Conservation (phyloP, 1,140 invertebrate genomes). For the Dysdera silvatica region DNA sequence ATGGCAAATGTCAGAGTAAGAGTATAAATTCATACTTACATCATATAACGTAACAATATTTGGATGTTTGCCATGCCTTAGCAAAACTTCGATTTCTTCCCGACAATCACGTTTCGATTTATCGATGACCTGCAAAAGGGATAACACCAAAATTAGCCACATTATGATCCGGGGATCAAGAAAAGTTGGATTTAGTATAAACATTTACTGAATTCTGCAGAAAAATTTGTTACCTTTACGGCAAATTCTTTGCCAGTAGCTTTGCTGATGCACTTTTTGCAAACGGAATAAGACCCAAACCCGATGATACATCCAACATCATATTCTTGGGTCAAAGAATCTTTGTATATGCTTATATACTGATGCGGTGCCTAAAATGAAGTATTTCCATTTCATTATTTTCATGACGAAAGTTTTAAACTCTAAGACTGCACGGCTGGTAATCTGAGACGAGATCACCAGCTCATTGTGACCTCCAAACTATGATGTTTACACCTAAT, state of each 20-base stretch:
- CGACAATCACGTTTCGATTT: conserved; percentile 84
- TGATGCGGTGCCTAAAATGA: too few species aligned
- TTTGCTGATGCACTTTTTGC: conserved; percentile 78
- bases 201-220: neutral
- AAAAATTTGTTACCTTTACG: conserved; percentile 64
- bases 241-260: conserved; percentile 78
- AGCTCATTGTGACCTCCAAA: too few species aligned
- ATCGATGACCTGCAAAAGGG: conserved; percentile 77
- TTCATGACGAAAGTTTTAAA: too few species aligned
- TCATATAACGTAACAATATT: conserved; percentile 89
- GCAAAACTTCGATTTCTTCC: conserved; percentile 95
- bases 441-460: too few species aligned
- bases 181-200: neutral
- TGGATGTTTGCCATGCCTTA: conserved; percentile 86
- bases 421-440: too few species aligned
- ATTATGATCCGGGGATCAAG: neutral
- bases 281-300: conserved; percentile 76
- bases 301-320: conserved; percentile 69
- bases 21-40: conserved; percentile 47
- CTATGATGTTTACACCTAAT: too few species aligned
- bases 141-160: neutral
- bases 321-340: conserved; percentile 62
- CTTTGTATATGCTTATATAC: too few species aligned
- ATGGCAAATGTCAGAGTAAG: neutral
- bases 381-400: too few species aligned